Conservation (phyloP, 1,140 invertebrate species). For the Tetranychus cinnabarinus region DNA sequence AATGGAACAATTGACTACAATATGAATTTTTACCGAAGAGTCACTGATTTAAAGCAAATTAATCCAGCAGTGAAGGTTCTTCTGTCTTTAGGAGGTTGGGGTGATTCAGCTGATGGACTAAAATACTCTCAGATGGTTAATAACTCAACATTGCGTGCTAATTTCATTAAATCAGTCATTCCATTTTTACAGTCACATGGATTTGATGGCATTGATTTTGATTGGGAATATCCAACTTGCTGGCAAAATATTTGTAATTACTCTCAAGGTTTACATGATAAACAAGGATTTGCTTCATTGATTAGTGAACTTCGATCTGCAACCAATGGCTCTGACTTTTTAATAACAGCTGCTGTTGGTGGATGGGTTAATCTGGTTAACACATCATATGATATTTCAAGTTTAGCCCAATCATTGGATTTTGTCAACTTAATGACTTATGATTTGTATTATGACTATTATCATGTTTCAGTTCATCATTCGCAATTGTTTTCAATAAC, state of each 20-base stretch:
- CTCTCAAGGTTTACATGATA: background rate
- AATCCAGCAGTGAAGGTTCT: slow-evolving; percentile 48
- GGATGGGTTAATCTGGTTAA: slow-evolving; percentile 28
- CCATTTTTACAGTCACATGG: slow-evolving; percentile 27
- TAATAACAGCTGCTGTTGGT: slow-evolving; percentile 32
- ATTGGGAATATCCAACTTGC: slow-evolving; percentile 30
- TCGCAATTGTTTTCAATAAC: slow-evolving; percentile 19
- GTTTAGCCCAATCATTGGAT: slow-evolving; percentile 39
- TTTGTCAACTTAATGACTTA: slow-evolving; percentile 71
- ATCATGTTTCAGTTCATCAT: slow-evolving; percentile 28
- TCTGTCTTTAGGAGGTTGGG: slow-evolving; percentile 58
- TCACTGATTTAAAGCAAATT: slow-evolving; percentile 35
- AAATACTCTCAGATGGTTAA: slow-evolving; percentile 37
- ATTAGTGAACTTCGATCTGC: slow-evolving; percentile 2
- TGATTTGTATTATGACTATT: slow-evolving; percentile 69
- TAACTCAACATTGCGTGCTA: slow-evolving; percentile 33
- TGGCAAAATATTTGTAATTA: background rate
- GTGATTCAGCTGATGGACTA: slow-evolving; percentile 36
- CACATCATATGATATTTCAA: slow-evolving; percentile 45
- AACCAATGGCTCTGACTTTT: slow-evolving; percentile 25
- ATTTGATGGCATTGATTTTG: slow-evolving; percentile 36
- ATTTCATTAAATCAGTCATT: slow-evolving; percentile 48
- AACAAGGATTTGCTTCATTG: slow-evolving; percentile 2
- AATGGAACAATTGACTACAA: slow-evolving; percentile 64
- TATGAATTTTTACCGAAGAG: slow-evolving; percentile 42